These are phyloP conservation scores for Limnodromus scolopaceus DNA, from an alignment of 2,797 vertebrate species.

Conservation along the genomic window DNA sequence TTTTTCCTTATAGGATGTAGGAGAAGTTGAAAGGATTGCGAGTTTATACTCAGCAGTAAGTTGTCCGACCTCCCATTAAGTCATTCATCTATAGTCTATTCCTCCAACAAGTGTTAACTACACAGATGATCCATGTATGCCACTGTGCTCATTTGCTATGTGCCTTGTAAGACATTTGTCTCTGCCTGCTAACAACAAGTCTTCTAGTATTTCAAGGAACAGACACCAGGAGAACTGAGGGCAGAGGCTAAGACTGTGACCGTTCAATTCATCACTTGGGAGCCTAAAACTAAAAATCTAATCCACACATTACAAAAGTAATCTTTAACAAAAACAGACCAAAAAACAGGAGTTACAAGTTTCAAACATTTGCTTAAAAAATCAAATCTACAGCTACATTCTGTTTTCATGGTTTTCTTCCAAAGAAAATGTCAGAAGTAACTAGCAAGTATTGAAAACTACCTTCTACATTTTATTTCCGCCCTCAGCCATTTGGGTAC, in stretches of 20 bases:
- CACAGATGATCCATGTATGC: not conserved
- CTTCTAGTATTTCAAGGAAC: not conserved
- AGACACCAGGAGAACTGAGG: not conserved
- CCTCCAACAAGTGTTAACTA: not conserved
- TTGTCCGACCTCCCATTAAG: not conserved
- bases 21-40: not conserved
- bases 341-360: not conserved
- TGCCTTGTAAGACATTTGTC: not conserved
- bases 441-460: not conserved
- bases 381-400: not conserved
- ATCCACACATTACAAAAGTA: not conserved
- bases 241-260: not conserved
- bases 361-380: not conserved
- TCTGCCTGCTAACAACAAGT: not conserved
- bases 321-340: not conserved
- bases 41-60: not conserved
- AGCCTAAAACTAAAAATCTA: not conserved
- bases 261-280: not conserved
- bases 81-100: not conserved
- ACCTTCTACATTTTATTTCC: not conserved
- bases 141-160: not conserved
- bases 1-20: not conserved
- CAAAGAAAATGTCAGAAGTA: not conserved
- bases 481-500: not conserved
- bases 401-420: not conserved